Base-by-base conservation (phyloP, 92 coral and sea anemone species). In the Epizoanthus rinbou region DNA sequence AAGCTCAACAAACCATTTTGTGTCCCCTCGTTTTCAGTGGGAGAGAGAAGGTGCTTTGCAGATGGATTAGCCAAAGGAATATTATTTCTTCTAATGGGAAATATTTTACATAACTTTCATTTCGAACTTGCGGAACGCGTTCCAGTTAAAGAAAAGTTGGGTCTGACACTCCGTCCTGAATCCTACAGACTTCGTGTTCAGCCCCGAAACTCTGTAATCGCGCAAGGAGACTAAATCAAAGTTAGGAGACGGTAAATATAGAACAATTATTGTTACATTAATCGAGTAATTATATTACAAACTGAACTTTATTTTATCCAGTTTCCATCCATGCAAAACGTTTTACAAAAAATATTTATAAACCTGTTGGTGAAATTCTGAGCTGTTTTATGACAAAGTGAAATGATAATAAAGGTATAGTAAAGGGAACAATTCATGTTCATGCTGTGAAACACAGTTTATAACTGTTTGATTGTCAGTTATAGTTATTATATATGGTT, bases 11-110 rank as follows among this genome's bases (percentile, higher is more conserved):
- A 35, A 66, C 73, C 66, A 16, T 21, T 86, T 11, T 71, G 85
- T 0, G 82, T 82, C 78, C 75, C 85, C 18, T 82, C 87, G 16
- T 92, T 92, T 66, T 87, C 92, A 5, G 78, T 80, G 1, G 92
- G 95, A 22, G 88, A 87, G 18, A 71, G 95, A 37, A 85, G 82
- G 64, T 92, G 95, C 73, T 66, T 84, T 4, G 92, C 91, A 22
- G 85, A 89, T 57, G 70, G 73, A 63, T 60, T 92, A 21, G 76
- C 87, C 22, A 89, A 84, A 50, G 84, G 81, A 50, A 76, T 75
- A 23, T 58, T 89, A 31, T 72, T 75, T 53, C 60, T 87, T 62
- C 52, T 89, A n/a, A 74, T 78, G 24, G 92, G 87, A 9, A 64
- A 88, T 3, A 50, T 89, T 21, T 8, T 89, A 47, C 57, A 54